phyloP scores from a whole-genome alignment of 2,113 vertebrate genomes.

The Gymnobelideus leadbeateri region DNA sequence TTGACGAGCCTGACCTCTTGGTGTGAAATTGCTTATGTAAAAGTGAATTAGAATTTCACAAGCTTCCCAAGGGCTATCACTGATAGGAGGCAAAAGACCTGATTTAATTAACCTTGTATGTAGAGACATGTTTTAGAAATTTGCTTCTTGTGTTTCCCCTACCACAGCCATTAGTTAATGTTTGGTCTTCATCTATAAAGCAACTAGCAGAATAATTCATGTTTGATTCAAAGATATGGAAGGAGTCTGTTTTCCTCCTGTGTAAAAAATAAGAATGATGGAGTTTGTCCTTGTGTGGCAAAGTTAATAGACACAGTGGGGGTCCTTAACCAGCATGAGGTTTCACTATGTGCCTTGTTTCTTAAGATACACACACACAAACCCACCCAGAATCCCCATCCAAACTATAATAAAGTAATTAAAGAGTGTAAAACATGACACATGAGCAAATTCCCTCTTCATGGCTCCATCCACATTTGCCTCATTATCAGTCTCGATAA shows the following conservation, averaged over 20 bases:
- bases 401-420: slow-evolving; percentile 46
- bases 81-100: slow-evolving; percentile 33
- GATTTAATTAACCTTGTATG: slow-evolving; percentile 36
- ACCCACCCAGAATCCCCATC: not conserved
- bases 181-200: slow-evolving; percentile 35
- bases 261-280: slow-evolving; percentile 38
- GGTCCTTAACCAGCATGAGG: slow-evolving; percentile 42
- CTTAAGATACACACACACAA: slow-evolving; percentile 21
- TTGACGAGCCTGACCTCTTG: not conserved
- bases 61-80: not conserved
- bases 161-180: not conserved
- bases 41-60: not conserved
- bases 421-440: slow-evolving; percentile 39
- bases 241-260: slow-evolving; percentile 51
- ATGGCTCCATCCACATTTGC: not conserved
- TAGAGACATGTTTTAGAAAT: slow-evolving; percentile 57
- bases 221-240: slow-evolving; percentile 49
- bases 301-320: slow-evolving; percentile 18
- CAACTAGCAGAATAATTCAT: slow-evolving; percentile 35
- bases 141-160: slow-evolving; percentile 27
- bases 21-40: not conserved
- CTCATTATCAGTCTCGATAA: slow-evolving; percentile 56
- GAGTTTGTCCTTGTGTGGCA: slow-evolving; percentile 45
- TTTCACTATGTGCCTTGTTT: slow-evolving; percentile 40
- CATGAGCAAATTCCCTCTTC: not conserved